Percentiles rank a stretch among this genome's conserved stretches.
Evolutionary conservation across 2,888 invertebrate species (phyloP).

Genomic region (Altica lythri): DNA sequence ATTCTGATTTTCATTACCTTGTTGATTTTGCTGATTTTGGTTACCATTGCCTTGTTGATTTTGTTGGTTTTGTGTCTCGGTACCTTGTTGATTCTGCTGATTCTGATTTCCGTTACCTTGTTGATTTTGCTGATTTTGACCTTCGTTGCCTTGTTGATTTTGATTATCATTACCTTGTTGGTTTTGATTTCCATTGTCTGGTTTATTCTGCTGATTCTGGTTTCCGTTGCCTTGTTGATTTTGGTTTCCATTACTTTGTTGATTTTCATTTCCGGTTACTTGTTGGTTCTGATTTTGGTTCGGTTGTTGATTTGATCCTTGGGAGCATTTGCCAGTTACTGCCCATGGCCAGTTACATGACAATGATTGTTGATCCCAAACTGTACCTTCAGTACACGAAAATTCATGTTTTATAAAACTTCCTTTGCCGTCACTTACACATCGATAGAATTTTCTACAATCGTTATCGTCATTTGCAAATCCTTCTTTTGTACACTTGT

Average conservation of each 20-base stretch:
- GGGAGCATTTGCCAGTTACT: slow-evolving; percentile 48
- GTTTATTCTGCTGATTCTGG: slow-evolving; percentile 29
- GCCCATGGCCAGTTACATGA: slow-evolving; percentile 74
- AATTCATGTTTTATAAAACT: slow-evolving; percentile 71
- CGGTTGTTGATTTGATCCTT: slow-evolving; percentile 19
- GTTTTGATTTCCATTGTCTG: slow-evolving; percentile 28
- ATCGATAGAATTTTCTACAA: slow-evolving; percentile 77
- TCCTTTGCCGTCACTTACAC: slow-evolving; percentile 67
- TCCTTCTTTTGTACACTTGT: slow-evolving; percentile 60
- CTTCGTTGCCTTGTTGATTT: slow-evolving; percentile 28
- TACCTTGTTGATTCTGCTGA: slow-evolving; percentile 30
- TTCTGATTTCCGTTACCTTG: slow-evolving; percentile 25
- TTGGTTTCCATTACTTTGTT: slow-evolving; percentile 23
- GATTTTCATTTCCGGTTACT: slow-evolving; percentile 23
- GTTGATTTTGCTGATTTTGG: slow-evolving; percentile 29
- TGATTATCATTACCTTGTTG: slow-evolving; percentile 37
- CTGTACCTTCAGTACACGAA: slow-evolving; percentile 74
- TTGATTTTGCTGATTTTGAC: slow-evolving; percentile 27
- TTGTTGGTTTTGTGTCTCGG: slow-evolving; percentile 40
- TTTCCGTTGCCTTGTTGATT: slow-evolving; percentile 28
- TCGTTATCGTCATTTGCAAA: slow-evolving; percentile 64
- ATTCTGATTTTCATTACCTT: slow-evolving; percentile 22
- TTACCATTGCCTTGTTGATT: slow-evolving; percentile 19
- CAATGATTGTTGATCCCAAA: slow-evolving; percentile 71
- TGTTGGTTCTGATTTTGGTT: slow-evolving; percentile 24